Percentiles rank a stretch among this genome's conserved stretches.
These are phyloP conservation scores for Bilobella aurantiaca DNA, from an alignment of 1,140 invertebrate genomes.

Conservation along the genomic window DNA sequence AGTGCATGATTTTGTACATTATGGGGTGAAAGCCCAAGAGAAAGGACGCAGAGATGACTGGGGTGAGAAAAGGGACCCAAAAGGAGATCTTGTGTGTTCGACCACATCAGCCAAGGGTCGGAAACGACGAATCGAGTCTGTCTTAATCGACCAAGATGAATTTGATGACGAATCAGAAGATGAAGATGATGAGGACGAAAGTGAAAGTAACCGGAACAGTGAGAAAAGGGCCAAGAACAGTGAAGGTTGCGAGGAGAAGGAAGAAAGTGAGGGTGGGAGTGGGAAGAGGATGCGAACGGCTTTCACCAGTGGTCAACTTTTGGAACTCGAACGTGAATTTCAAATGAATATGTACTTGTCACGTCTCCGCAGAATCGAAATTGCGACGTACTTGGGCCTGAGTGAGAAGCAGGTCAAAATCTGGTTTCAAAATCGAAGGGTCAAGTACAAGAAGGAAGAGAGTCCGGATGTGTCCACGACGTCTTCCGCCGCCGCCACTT, in stretches of 20 bases:
- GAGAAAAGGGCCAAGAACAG: neutral
- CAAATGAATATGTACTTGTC: constrained; percentile 50
- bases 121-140: neutral
- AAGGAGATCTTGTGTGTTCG: too few species aligned
- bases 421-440: constrained; percentile 57
- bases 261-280: constrained; percentile 12
- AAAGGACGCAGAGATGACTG: too few species aligned
- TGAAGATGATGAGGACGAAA: neutral
- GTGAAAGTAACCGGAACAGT: neutral
- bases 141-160: neutral
- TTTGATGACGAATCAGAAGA: neutral
- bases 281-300: constrained; percentile 48
- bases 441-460: constrained; percentile 83
- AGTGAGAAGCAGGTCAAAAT: constrained; percentile 89
- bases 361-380: constrained; percentile 48
- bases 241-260: neutral
- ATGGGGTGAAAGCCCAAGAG: too few species aligned
- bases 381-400: constrained; percentile 52
- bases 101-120: too few species aligned
- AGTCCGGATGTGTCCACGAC: constrained; percentile 29
- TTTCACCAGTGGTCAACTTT: constrained; percentile 49
- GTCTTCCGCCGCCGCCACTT: constrained; percentile 8
- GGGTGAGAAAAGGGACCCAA: too few species aligned
- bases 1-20: too few species aligned
- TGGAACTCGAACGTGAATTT: constrained; percentile 50